Conservation (phyloP, 2,888 invertebrate species). For the Agrochola lychnidis region DNA sequence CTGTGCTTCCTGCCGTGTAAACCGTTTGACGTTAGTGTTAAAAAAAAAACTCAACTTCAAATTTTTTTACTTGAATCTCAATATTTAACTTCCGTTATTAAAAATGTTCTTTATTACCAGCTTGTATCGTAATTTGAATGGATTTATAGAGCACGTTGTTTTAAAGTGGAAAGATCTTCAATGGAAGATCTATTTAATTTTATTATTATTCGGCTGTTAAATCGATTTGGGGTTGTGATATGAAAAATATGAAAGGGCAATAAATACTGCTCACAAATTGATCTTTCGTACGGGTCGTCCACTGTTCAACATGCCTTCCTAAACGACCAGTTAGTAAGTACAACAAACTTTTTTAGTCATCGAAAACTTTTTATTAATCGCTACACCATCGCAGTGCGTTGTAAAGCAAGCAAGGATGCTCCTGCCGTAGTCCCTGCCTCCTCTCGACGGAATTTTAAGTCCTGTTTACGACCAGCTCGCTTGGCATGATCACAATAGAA, state of each 20-base stretch:
- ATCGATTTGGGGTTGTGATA: slow-evolving; percentile 23
- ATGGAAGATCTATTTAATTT: slow-evolving; percentile 32
- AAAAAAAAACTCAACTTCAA: slow-evolving; percentile 24
- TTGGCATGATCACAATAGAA: too few species aligned
- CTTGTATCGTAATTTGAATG: slow-evolving; percentile 39
- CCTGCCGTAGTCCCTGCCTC: too few species aligned
- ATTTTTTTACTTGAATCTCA: slow-evolving; percentile 29
- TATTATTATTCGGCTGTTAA: slow-evolving; percentile 22
- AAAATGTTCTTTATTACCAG: slow-evolving; percentile 53
- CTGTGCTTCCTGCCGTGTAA: slow-evolving; percentile 73
- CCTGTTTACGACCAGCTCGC: too few species aligned
- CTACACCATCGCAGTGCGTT: not conserved
- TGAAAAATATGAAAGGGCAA: slow-evolving; percentile 17
- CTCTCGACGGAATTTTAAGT: not conserved
- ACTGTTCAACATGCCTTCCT: not conserved
- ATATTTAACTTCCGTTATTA: slow-evolving; percentile 63
- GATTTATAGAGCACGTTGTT: slow-evolving; percentile 31
- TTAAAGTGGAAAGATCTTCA: slow-evolving; percentile 17
- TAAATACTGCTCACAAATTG: slow-evolving; percentile 29
- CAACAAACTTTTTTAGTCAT: not conserved
- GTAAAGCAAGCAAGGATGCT: not conserved
- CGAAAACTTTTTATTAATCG: not conserved
- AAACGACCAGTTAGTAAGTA: not conserved
- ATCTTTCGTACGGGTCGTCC: not conserved
- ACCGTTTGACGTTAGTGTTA: slow-evolving; percentile 63